These are phyloP conservation scores for Apostichopus leukothele DNA, from an alignment of 53 echinoderm and acorn worm genomes.

Conservation along the genomic window DNA sequence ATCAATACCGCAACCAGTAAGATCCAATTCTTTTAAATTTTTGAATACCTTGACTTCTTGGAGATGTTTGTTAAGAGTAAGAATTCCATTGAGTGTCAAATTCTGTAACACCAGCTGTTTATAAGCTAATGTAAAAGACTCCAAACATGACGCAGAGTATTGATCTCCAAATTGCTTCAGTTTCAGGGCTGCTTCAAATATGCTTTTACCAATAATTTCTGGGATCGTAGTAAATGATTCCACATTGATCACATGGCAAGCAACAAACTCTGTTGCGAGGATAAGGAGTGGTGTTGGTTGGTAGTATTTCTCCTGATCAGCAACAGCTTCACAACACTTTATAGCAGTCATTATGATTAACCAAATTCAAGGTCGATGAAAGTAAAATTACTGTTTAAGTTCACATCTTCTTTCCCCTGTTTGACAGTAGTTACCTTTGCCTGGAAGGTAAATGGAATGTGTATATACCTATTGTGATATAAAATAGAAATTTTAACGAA, in stretches of 20 bases:
- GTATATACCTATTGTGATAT: no score
- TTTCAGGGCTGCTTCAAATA: background rate
- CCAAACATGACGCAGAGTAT: background rate
- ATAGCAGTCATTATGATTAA: background rate
- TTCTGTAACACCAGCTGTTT: background rate
- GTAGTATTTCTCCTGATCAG: background rate
- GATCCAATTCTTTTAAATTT: background rate
- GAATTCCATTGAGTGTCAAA: background rate
- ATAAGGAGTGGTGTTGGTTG: conserved; percentile 3
- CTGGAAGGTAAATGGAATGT: no score
- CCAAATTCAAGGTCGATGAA: no score
- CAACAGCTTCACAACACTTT: background rate
- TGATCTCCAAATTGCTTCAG: background rate
- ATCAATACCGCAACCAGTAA: background rate
- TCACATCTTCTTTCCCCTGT: no score
- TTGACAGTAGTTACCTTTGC: no score
- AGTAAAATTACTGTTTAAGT: no score
- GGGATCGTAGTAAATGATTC: conserved; percentile 1
- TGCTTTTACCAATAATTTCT: conserved; percentile 2
- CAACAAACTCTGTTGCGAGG: background rate
- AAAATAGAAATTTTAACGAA: no score
- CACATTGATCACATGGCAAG: conserved; percentile 12
- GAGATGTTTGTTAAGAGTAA: background rate
- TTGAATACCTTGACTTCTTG: background rate
- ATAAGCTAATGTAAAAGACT: background rate